A percentile compares a stretch with the other conserved stretches of the same genome.
These are phyloP conservation scores for Pyralis farinalis DNA, from an alignment of 2,888 invertebrate genomes.

Conservation along the genomic window DNA sequence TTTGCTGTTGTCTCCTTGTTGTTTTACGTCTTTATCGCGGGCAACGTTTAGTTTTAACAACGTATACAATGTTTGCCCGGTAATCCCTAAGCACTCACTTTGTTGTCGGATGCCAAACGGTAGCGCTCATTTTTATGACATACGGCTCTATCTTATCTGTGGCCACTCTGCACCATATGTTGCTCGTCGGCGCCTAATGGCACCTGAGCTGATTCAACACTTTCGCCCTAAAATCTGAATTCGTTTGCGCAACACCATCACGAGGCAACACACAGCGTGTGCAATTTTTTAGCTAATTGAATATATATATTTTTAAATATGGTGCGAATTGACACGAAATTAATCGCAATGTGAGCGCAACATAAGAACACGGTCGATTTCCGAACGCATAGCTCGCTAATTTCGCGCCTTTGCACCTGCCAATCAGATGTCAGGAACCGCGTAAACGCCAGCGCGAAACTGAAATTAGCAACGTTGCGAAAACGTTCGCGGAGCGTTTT, in stretches of 20 bases:
- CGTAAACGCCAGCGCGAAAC: conserved; percentile 39
- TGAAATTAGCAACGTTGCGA: conserved; percentile 50
- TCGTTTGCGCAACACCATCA: conserved; percentile 42
- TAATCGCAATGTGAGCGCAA: conserved; percentile 34
- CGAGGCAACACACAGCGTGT: conserved; percentile 51
- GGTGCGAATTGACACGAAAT: conserved; percentile 22
- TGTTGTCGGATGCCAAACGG: conserved; percentile 72
- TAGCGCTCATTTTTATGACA: conserved; percentile 73
- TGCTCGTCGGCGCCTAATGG: conserved; percentile 64
- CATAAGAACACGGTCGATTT: conserved; percentile 28
- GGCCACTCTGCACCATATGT: conserved; percentile 75
- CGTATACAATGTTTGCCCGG: conserved; percentile 56
- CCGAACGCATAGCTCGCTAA: conserved; percentile 49
- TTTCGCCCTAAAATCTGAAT: conserved; percentile 59
- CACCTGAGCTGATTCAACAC: conserved; percentile 63
- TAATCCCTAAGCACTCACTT: conserved; percentile 62
- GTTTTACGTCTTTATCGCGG: conserved; percentile 64
- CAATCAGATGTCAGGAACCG: conserved; percentile 64
- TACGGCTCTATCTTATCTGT: conserved; percentile 78
- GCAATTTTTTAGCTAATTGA: conserved; percentile 21
- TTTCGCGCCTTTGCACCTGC: conserved; percentile 77
- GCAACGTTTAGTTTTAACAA: conserved; percentile 58
- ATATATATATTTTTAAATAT: no score
- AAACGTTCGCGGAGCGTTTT: conserved; percentile 34
- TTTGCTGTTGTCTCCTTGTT: conserved; percentile 46